Percentiles rank a stretch among this genome's conserved stretches.
phyloP scores from a whole-genome alignment of 2,888 invertebrate species.

The Shargacucullia verbasci region DNA sequence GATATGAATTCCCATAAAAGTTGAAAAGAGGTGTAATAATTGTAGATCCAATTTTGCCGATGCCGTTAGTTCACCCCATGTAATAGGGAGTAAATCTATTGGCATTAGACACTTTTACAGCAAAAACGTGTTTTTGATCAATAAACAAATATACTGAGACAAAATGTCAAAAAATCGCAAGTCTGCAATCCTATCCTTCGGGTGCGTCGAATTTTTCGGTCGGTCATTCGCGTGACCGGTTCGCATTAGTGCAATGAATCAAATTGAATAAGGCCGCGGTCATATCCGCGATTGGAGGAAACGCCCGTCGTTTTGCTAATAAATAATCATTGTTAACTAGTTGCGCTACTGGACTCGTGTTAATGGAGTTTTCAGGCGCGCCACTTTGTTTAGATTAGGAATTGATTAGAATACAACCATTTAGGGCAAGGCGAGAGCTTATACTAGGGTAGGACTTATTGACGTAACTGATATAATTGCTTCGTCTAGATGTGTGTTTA shows the following conservation, averaged over 20 bases:
- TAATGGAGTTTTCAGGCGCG: constrained; percentile 61
- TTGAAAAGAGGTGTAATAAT: no score
- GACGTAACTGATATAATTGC: constrained; percentile 33
- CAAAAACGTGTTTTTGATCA: no score
- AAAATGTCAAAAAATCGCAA: constrained; percentile 56
- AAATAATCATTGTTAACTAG: constrained; percentile 77
- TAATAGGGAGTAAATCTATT: no score
- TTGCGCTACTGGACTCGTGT: constrained; percentile 44
- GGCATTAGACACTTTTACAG: no score
- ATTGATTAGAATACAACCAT: constrained; percentile 48
- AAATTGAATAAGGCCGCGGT: constrained; percentile 79
- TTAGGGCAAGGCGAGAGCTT: constrained; percentile 37
- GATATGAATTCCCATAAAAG: no score
- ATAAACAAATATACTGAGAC: no score
- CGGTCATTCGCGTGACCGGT: constrained; percentile 79
- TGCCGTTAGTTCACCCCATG: no score
- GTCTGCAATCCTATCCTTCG: constrained; percentile 49
- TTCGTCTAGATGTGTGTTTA: constrained; percentile 4
- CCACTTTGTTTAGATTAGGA: constrained; percentile 52
- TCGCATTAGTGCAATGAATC: constrained; percentile 82
- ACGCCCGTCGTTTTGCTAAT: constrained; percentile 72
- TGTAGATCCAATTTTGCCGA: no score
- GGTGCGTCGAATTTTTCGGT: constrained; percentile 71
- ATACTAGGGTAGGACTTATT: constrained; percentile 14
- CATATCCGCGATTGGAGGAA: constrained; percentile 73